Percentiles rank a stretch among this genome's conserved stretches.
Conservation (phyloP, 2,797 vertebrate species). For the Fratercula arctica region DNA sequence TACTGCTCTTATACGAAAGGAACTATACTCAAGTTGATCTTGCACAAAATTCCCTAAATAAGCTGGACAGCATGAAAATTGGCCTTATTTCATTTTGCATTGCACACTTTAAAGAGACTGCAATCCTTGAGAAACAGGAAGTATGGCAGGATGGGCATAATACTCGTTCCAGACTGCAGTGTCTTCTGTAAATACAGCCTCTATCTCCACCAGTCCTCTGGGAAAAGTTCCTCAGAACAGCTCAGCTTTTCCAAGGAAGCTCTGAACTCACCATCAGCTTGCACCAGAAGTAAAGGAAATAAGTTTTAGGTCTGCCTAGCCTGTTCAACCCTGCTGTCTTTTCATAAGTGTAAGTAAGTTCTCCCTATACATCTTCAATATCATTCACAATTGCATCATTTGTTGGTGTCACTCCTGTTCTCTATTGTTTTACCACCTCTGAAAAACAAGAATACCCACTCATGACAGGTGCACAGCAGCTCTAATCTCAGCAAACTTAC, state of each 20-base stretch:
- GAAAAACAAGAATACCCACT: neutral
- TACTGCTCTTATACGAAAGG: neutral
- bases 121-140: neutral
- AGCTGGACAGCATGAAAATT: neutral
- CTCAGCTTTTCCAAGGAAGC: neutral
- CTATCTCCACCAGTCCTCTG: neutral
- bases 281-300: neutral
- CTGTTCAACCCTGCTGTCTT: neutral
- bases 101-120: neutral
- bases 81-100: neutral
- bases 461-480: neutral
- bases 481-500: neutral
- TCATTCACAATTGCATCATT: neutral
- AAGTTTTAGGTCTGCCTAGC: neutral
- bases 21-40: neutral
- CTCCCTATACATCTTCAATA: neutral
- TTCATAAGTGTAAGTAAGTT: neutral
- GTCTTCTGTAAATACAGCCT: neutral
- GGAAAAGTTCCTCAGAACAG: neutral
- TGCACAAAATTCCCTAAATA: neutral
- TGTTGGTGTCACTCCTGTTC: neutral
- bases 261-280: neutral
- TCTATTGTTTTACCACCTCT: neutral
- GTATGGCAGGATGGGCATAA: neutral
- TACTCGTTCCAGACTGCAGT: neutral